These are phyloP conservation scores for Pontoporia blainvillei DNA, from an alignment of 2,113 vertebrate species.

Conservation along the genomic window DNA sequence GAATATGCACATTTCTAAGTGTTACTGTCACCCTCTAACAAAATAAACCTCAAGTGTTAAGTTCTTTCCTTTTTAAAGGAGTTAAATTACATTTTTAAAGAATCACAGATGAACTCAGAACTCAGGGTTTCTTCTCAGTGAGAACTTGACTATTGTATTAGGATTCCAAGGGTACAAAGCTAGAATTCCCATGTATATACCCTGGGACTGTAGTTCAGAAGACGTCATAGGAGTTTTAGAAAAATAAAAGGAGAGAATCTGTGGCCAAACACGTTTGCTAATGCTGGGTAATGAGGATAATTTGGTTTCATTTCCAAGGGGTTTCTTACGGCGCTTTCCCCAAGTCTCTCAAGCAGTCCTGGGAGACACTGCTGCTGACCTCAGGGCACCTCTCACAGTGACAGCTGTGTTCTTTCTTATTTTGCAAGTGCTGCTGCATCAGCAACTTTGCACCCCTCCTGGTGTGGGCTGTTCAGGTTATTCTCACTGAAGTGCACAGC, in stretches of 20 bases:
- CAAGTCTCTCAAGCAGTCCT: background rate
- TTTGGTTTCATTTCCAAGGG: background rate
- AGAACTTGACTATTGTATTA: background rate
- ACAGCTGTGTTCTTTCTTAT: background rate
- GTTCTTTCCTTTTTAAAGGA: background rate
- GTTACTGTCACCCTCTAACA: background rate
- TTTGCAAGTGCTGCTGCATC: background rate
- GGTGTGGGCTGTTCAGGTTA: background rate
- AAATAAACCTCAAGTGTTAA: background rate
- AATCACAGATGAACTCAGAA: background rate
- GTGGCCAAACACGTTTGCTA: background rate
- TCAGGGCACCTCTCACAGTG: background rate
- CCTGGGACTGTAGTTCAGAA: background rate
- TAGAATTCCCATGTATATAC: accelerated
- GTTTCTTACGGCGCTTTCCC: background rate
- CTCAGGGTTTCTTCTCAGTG: background rate
- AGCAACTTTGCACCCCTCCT: background rate
- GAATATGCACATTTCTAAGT: background rate
- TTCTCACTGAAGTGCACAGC: accelerated
- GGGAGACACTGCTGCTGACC: background rate
- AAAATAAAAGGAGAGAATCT: background rate
- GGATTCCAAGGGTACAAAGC: background rate
- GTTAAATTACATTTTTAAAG: background rate
- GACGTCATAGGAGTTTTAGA: background rate
- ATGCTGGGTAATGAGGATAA: background rate